phyloP scores from a whole-genome alignment of 2,888 invertebrate species.

The Dolichomitus sp. region DNA sequence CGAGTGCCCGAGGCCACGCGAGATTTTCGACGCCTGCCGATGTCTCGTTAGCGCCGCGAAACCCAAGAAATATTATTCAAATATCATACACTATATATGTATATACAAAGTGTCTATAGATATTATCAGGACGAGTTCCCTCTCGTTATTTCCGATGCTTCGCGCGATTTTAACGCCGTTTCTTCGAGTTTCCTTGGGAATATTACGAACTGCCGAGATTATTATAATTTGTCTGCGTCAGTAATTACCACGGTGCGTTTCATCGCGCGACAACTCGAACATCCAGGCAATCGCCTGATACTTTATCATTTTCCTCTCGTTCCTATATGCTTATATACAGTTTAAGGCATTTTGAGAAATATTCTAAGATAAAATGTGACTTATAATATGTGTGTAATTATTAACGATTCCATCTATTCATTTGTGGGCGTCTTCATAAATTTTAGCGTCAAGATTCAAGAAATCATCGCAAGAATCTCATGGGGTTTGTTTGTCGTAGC shows the following conservation, averaged over 20 bases:
- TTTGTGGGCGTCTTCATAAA: not conserved
- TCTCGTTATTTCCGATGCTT: not conserved
- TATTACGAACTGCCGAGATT: slow-evolving; percentile 37
- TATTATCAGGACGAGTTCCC: slow-evolving; percentile 12
- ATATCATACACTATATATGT: slow-evolving; percentile 2
- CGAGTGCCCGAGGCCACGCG: slow-evolving; percentile 48
- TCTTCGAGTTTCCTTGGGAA: slow-evolving; percentile 23
- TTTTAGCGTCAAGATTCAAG: too few relatives aligned
- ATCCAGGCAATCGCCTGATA: slow-evolving; percentile 19
- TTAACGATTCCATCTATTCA: not conserved
- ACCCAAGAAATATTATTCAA: slow-evolving; percentile 58
- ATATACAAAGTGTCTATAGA: not conserved
- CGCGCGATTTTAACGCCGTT: slow-evolving; percentile 48
- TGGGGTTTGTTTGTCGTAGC: too few relatives aligned
- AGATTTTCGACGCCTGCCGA: slow-evolving; percentile 61
- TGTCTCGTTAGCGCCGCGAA: slow-evolving; percentile 57
- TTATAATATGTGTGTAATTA: not conserved
- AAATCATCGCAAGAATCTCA: too few relatives aligned
- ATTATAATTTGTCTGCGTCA: slow-evolving; percentile 50
- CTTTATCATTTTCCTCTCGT: slow-evolving; percentile 44
- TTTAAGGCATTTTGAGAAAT: not conserved
- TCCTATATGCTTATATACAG: not conserved
- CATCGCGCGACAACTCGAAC: slow-evolving; percentile 41
- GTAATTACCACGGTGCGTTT: slow-evolving; percentile 44
- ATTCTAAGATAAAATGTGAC: not conserved